Base-by-base conservation (phyloP, 1,140 invertebrate genomes). In the Platyscapa corneri region DNA sequence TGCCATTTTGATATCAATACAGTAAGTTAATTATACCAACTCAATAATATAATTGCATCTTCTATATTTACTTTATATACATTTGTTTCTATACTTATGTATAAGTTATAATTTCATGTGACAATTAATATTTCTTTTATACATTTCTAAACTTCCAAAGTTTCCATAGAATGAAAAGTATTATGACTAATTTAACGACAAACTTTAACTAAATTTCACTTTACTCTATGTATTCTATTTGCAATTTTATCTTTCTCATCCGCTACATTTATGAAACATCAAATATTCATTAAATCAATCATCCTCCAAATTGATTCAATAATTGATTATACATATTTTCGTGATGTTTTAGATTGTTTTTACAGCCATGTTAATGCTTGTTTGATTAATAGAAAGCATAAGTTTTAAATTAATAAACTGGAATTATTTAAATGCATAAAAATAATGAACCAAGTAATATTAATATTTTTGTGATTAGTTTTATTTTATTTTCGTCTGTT, bases 1-100 rank as follows among this genome's bases (percentile, higher is more conserved):
- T 74, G 34, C 70, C 60, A 82, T 82, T 82, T 76, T 27, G 53
- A 83, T 83, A 39, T 77, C 82, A 83, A 77, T 77, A 60, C 34
- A 39, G 30, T 53, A 77, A 53, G 60, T 53, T 70, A 30, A 84
- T 84, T 70, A 60, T 56, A 72, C 27, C 42, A 77, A 53, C 23
- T 65, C 67, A 78, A 84, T 84, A n/a, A 16, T 46, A n/a, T 49
- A 83, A 81, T 72, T 82, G 37, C 20, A 42, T 39, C 75, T 18
- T 27, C 10, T 37, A 8, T 34, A 74, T 74, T 39, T 46, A 74
- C 20, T 53, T 10, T n/a, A n/a, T n/a, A 2, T 23, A 39, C 10
- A 20, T 20, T 60, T 60, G 10, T 60, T 10, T 20, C 3, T 56
- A 56, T 27, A 60, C 20, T 20, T 7, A 27, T 53, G 7, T 18